Base-by-base conservation (phyloP, 2,888 invertebrate species). In the Tiliacea aurago region DNA sequence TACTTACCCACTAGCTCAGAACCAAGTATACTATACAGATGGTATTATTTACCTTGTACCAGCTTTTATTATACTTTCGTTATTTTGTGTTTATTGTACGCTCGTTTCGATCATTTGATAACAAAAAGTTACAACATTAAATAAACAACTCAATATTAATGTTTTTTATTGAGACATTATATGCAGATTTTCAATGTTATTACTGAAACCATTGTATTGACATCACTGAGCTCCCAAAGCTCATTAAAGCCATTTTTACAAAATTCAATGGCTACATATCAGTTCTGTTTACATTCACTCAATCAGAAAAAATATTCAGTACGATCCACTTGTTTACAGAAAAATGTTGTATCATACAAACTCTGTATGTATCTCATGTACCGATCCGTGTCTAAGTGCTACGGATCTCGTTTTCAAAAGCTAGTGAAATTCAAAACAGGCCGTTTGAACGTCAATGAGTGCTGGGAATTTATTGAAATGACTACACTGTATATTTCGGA, bases 381-480 rank as follows among this genome's bases (percentile, higher is more conserved):
- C 85, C 92, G 91, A 93, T 92, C 91, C 95, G 90, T 94, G 89
- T 93, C 95, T 93, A 95, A 96, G 95, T 93, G 95, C 93, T 93
- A 90, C 86, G 89, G 91, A 91, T 93, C 91, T 89, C 93, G 91
- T 93, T 93, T 91, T 92, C 92, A 90, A 95, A 94, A 93, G 93
- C 91, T 92, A 91, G 93, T 90, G 92, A 94, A 95, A 95, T 95
- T 95, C 95, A 95, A 95, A 96, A 93, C 93, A 94, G 94, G 92
- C 93, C 89, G 93, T 95, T 94, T 93, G 91, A 87, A 87, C 91
- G 93, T 92, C 94, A 90, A 93, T 92, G 90, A 92, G 88, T 90
- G 91, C 88, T 89, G 85, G 80, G 86, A 91, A 95, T 94, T 95
- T 94, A 95, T 94, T 91, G 93, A 90, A 93, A 93, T 90, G 93